Conservation (phyloP, 1,140 invertebrate species). For the Heliconius hewitsoni region DNA sequence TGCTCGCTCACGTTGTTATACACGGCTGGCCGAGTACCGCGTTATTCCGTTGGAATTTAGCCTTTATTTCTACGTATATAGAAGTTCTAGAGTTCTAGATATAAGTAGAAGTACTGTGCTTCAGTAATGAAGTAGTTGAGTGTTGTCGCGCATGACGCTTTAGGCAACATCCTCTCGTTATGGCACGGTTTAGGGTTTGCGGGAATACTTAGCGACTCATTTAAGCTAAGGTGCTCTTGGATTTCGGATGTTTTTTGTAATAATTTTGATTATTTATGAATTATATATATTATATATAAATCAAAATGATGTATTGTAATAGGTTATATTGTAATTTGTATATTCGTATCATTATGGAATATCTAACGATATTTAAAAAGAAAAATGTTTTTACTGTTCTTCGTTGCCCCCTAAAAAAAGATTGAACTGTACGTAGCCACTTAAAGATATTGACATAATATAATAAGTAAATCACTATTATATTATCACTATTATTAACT, state of each 20-base stretch:
- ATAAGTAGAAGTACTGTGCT: conserved; percentile 24
- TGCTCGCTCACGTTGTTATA: conserved; percentile 33
- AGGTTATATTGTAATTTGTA: too few relatives aligned
- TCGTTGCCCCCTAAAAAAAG: too few relatives aligned
- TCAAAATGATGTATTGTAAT: too few relatives aligned
- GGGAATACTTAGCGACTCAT: neutral
- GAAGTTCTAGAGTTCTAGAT: neutral
- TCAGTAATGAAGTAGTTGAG: conserved; percentile 34
- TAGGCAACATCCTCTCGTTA: conserved; percentile 23
- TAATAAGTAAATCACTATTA: too few relatives aligned
- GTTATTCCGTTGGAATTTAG: conserved; percentile 8
- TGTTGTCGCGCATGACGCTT: conserved; percentile 27
- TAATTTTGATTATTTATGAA: too few relatives aligned
- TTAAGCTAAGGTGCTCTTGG: neutral
- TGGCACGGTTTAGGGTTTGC: conserved; percentile 6
- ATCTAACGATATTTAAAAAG: too few relatives aligned
- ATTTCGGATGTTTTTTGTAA: neutral
- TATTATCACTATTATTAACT: too few relatives aligned
- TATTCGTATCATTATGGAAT: too few relatives aligned
- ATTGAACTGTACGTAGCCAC: too few relatives aligned
- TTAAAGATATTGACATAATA: too few relatives aligned
- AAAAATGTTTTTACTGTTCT: too few relatives aligned
- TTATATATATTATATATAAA: too few relatives aligned
- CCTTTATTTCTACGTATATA: conserved; percentile 5
- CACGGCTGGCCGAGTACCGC: conserved; percentile 18